A percentile compares a stretch with the other conserved stretches of the same genome.
Conservation (phyloP, 2,113 vertebrate species). For the Polyodon spathula region DNA sequence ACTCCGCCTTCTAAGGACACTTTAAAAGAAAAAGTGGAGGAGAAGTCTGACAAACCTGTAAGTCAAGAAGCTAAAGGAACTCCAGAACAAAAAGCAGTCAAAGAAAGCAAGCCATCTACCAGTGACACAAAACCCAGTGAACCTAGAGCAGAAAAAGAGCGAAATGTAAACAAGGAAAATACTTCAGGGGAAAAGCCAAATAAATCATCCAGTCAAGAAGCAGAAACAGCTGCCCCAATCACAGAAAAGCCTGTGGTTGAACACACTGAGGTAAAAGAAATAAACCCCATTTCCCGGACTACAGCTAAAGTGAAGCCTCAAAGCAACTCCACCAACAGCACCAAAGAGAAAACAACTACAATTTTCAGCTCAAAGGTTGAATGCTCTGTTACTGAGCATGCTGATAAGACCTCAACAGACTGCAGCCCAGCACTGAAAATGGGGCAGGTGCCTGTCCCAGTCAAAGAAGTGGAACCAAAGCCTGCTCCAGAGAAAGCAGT, state of each 20-base stretch:
- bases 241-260: conserved; percentile 1
- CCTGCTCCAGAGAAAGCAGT: no score
- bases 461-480: conserved; percentile 4
- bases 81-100: conserved; percentile 14
- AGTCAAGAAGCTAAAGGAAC: conserved; percentile 18
- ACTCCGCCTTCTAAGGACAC: conserved; percentile 12
- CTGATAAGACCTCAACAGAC: conserved; percentile 16
- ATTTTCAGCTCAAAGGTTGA: conserved; percentile 11
- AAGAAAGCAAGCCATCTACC: not conserved
- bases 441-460: not conserved
- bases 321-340: not conserved
- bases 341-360: not conserved
- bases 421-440: not conserved
- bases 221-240: conserved; percentile 2
- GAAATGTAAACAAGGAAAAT: not conserved
- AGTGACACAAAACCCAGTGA: not conserved
- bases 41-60: conserved; percentile 6
- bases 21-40: conserved; percentile 17
- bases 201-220: not conserved
- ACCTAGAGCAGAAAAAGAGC: conserved; percentile 12
- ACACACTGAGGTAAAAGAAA: not conserved
- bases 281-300: conserved; percentile 7
- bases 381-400: conserved; percentile 19
- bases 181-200: not conserved
- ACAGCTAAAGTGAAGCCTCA: conserved; percentile 5